Conservation (phyloP, 2,113 vertebrate species). For the Dipodomys ordii region DNA sequence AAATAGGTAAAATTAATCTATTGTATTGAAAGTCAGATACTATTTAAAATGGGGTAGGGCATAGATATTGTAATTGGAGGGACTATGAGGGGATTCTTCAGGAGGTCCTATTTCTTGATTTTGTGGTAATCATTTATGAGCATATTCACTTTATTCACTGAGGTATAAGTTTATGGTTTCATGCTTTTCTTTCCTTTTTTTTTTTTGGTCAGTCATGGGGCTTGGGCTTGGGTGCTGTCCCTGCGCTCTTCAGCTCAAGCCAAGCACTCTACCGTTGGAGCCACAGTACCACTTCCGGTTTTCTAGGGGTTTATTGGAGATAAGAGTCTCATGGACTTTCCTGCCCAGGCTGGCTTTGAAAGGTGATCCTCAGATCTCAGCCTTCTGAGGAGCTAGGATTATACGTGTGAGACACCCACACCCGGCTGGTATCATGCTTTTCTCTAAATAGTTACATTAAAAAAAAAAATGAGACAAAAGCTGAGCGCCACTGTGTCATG, state of each 20-base stretch:
- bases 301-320: no score
- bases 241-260: no score
- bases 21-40: neutral
- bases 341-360: no score
- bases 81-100: neutral
- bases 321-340: no score
- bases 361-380: no score
- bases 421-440: neutral
- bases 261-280: no score
- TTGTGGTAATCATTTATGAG: neutral
- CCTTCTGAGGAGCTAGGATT: no score
- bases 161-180: neutral
- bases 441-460: neutral
- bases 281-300: no score
- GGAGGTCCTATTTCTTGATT: neutral
- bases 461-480: slow-evolving; percentile 12
- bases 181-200: neutral
- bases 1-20: slow-evolving; percentile 28
- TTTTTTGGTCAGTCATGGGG: no score
- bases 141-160: slow-evolving; percentile 24
- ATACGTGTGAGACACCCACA: no score
- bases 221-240: no score
- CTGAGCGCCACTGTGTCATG: no score
- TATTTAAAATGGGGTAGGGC: neutral
- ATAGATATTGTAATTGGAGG: neutral